Percentiles rank a stretch among this genome's conserved stretches.
Evolutionary conservation across 2,113 vertebrate species (phyloP).

Genomic region (Jacana jacana): DNA sequence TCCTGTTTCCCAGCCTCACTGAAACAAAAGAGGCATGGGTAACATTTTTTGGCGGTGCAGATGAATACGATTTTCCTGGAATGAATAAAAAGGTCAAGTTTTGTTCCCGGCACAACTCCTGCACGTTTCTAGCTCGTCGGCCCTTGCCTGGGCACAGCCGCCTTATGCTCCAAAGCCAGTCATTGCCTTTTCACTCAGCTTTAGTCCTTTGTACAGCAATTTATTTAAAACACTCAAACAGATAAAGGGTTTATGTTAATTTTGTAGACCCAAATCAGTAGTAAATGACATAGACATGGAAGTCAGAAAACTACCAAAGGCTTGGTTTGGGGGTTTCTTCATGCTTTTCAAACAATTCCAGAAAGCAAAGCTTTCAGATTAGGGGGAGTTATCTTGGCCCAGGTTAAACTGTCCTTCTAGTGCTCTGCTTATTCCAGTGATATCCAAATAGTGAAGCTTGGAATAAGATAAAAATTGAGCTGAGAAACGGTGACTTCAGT

Average conservation of each 20-base stretch:
- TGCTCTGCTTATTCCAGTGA: not conserved
- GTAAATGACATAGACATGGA: not conserved
- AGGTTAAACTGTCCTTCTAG: not conserved
- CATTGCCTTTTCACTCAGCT: not conserved
- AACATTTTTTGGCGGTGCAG: not conserved
- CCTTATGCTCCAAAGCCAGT: not conserved
- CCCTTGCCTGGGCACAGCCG: not conserved
- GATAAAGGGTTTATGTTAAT: not conserved
- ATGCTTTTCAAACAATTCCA: not conserved
- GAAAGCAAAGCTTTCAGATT: not conserved
- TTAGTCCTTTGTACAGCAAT: not conserved
- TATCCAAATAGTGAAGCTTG: not conserved
- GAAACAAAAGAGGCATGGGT: not conserved
- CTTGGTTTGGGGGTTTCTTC: not conserved
- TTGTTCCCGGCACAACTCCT: not conserved
- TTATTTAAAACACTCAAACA: not conserved
- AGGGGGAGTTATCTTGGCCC: not conserved
- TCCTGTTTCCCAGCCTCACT: conserved; percentile 15
- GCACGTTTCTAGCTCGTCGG: rapidly evolving
- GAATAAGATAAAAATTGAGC: not conserved
- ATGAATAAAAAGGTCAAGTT: not conserved
- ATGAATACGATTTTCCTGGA: conserved; percentile 46
- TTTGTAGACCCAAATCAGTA: not conserved
- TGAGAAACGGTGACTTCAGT: not conserved
- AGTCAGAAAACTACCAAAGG: not conserved